Evolutionary conservation across 2,797 vertebrate genomes (phyloP).

Genomic region (Pseudochromis fuscus): DNA sequence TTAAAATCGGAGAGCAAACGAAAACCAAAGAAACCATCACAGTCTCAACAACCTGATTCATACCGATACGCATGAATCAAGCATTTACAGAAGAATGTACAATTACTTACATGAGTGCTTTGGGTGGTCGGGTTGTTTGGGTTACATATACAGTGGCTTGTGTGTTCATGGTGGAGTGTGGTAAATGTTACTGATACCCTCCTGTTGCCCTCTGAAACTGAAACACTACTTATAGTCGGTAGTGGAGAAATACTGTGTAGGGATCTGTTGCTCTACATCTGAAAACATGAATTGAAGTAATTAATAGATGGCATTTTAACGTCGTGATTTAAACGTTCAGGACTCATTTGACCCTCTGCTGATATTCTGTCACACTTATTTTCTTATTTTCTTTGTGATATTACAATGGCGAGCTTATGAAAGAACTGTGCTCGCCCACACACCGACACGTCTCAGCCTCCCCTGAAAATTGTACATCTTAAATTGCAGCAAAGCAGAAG

Average conservation of each 20-base stretch:
- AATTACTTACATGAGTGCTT: not conserved
- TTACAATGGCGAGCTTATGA: not conserved
- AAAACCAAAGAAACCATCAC: not conserved
- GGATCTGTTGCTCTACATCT: too few species aligned
- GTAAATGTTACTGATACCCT: not conserved
- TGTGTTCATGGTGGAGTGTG: not conserved
- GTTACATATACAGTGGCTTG: not conserved
- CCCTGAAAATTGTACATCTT: conserved; percentile 23
- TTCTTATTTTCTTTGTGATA: not conserved
- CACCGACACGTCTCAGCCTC: conserved; percentile 1
- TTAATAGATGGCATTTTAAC: too few species aligned
- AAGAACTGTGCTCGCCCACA: conserved; percentile 7
- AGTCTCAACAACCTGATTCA: not conserved
- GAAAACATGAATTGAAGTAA: too few species aligned
- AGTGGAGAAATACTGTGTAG: too few species aligned
- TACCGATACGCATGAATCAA: not conserved
- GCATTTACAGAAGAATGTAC: not conserved
- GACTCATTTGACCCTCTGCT: not conserved
- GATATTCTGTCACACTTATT: not conserved
- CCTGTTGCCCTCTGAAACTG: not conserved
- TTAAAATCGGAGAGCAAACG: not conserved
- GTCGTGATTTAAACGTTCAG: not conserved
- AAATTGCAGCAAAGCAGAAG: conserved; percentile 2
- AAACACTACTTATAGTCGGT: too few species aligned
- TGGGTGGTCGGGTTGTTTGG: not conserved